Conservation (phyloP, 2,888 invertebrate species). For the Hyles lineata region DNA sequence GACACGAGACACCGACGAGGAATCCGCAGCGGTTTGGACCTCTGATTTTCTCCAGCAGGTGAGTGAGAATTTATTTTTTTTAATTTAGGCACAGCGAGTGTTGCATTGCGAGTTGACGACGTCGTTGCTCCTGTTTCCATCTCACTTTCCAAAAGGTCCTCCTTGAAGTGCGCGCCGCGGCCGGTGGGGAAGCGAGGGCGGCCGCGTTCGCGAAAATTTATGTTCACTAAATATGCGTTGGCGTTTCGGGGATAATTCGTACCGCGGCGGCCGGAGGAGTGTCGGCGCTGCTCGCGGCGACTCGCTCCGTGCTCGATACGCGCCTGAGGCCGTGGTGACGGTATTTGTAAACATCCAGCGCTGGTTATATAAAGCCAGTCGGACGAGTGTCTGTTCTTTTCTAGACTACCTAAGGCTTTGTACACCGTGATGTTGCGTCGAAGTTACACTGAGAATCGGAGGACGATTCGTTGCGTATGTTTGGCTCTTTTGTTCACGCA, state of each 20-base stretch:
- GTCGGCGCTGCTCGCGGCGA: conserved; percentile 2
- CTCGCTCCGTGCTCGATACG: not conserved
- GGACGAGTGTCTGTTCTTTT: conserved; percentile 43
- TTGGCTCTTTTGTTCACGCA: conserved; percentile 75
- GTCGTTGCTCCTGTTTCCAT: conserved; percentile 53
- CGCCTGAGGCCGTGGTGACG: conserved; percentile 59
- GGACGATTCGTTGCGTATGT: conserved; percentile 75
- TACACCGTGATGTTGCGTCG: conserved; percentile 51
- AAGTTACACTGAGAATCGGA: conserved; percentile 69
- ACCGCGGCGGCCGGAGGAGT: not conserved
- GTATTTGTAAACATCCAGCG: conserved; percentile 73
- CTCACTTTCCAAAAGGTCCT: conserved; percentile 68
- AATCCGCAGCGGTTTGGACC: conserved; percentile 64
- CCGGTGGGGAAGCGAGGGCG: conserved; percentile 13
- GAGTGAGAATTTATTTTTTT: conserved; percentile 53
- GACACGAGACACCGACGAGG: conserved; percentile 66
- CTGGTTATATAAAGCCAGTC: conserved; percentile 48
- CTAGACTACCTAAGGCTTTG: conserved; percentile 48
- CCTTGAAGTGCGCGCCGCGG: conserved; percentile 45
- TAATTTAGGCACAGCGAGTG: conserved; percentile 61
- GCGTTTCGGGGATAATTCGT: conserved; percentile 50
- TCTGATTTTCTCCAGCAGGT: conserved; percentile 70
- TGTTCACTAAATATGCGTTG: conserved; percentile 60
- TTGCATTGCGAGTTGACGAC: conserved; percentile 65
- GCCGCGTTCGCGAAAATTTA: conserved; percentile 44